Evolutionary conservation across 2,888 invertebrate species (phyloP).

Genomic region (Drosophila hamatofila): DNA sequence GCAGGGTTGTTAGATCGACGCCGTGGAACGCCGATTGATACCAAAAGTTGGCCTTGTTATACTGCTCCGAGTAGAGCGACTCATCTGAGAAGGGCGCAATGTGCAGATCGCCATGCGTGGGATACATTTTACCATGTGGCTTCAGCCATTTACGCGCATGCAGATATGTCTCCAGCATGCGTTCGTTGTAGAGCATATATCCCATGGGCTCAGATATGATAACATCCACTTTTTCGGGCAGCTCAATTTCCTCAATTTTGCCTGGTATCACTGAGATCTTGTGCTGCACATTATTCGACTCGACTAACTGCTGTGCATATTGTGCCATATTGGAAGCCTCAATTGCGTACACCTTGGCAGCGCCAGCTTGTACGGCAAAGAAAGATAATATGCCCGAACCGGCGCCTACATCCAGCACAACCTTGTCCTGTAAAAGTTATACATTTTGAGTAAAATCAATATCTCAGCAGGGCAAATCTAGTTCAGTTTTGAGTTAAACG

Average conservation of each 20-base stretch:
- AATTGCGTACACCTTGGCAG: constrained; percentile 98
- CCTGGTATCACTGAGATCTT: constrained; percentile 97
- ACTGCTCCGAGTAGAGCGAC: constrained; percentile 98
- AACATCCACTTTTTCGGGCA: constrained; percentile 97
- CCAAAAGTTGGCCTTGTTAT: constrained; percentile 99
- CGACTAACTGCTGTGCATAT: constrained; percentile 95
- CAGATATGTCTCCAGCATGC: constrained; percentile 99
- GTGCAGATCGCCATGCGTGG: constrained; percentile 97
- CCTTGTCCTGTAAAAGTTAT: constrained; percentile 90
- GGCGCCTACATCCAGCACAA: constrained; percentile 98
- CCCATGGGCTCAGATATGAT: constrained; percentile 99
- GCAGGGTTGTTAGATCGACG: constrained; percentile 96
- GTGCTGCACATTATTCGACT: constrained; percentile 94
- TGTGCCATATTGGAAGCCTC: constrained; percentile 99
- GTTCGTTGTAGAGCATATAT: constrained; percentile 99
- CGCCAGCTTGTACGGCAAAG: constrained; percentile 99
- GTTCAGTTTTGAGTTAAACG: background rate
- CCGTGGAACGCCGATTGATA: constrained; percentile 99
- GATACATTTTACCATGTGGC: constrained; percentile 98
- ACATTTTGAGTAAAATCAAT: background rate
- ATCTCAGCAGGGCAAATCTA: background rate
- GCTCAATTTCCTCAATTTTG: constrained; percentile 98
- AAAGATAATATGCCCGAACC: constrained; percentile 99
- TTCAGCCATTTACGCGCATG: constrained; percentile 99
- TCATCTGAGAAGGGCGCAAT: constrained; percentile 99